Evolutionary conservation across 2,888 invertebrate species (phyloP), one percentile per base, ranked within the genome.

Genomic region (Synanthedon myopaeformis): DNA sequence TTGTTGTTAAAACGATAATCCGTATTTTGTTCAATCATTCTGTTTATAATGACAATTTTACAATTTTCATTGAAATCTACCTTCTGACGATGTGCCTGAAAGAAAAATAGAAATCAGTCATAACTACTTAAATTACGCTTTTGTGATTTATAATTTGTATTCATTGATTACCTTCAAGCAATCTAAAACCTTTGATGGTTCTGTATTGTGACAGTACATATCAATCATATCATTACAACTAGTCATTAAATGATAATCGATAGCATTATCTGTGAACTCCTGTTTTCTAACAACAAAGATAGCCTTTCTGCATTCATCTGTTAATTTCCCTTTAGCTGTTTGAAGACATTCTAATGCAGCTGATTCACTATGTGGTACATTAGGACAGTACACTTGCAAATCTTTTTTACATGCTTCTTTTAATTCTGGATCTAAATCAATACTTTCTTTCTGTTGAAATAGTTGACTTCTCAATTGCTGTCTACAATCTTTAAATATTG

Each of bases 381-480:
- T 90, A 10, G 84, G 76, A 73, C 98, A 98, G 56, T 90, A 90
- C 49, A 89, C 86, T 58, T 89, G 88, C 23, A 98, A 93, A 73
- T 99, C 98, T 41, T 79, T 76, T 54, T 90, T 89, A 75, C 99
- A 99, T 4, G 93, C 92, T 59, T 91, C 91, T 69, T 94, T 95
- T 54, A 99, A 82, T 63, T 92, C 91, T 0, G 95, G 95, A 82
- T 98, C 96, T 57, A 95, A 90, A 58, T 93, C 91, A 59, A 96
- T 93, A 70, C 91, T 96, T 82, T 98, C 98, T 60, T 96, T 91
- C 77, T 97, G 94, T 71, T 97, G 96, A 66, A 97, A 93, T 28
- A 98, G 88, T 72, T 99, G 97, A 52, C 95, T 93, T 70, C 93
- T 91, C 14, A 99, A 86, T 75, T 99, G 97, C 69, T 96, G 95